These are phyloP conservation scores for Oasisia sp. DNA, from an alignment of 2,888 invertebrate species.

Conservation along the genomic window DNA sequence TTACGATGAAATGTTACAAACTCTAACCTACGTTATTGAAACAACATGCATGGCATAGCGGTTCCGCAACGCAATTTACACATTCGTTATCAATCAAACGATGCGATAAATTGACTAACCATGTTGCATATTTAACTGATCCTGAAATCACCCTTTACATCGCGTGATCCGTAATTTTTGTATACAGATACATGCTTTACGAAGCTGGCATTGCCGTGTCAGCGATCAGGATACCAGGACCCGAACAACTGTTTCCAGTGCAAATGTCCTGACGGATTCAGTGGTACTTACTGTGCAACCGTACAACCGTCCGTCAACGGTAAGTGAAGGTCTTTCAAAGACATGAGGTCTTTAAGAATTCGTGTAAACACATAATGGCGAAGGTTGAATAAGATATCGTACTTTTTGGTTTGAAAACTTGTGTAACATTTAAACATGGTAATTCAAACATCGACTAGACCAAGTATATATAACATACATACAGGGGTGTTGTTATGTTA, in stretches of 20 bases:
- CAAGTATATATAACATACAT: too few species aligned
- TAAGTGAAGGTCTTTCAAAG: constrained; percentile 1
- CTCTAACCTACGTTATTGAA: too few species aligned
- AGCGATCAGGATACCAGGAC: constrained; percentile 29
- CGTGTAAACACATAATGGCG: neutral
- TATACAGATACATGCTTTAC: neutral
- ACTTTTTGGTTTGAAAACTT: too few species aligned
- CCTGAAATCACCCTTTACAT: neutral
- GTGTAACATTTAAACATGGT: too few species aligned
- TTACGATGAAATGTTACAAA: neutral
- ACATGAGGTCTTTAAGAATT: neutral
- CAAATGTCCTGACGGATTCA: constrained; percentile 33
- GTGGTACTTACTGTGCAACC: constrained; percentile 26
- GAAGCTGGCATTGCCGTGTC: neutral
- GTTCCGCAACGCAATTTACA: too few species aligned
- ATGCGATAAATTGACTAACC: neutral
- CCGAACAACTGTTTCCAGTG: constrained; percentile 29
- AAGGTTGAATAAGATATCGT: neutral
- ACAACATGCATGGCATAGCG: too few species aligned
- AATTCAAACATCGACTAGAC: too few species aligned
- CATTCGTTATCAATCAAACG: neutral
- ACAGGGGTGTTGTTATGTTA: too few species aligned
- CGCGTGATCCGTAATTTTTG: neutral
- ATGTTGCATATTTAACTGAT: neutral
- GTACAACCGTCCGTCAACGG: constrained; percentile 24